Base-by-base conservation (phyloP, 2,113 vertebrate genomes). In the Theristicus caerulescens region DNA sequence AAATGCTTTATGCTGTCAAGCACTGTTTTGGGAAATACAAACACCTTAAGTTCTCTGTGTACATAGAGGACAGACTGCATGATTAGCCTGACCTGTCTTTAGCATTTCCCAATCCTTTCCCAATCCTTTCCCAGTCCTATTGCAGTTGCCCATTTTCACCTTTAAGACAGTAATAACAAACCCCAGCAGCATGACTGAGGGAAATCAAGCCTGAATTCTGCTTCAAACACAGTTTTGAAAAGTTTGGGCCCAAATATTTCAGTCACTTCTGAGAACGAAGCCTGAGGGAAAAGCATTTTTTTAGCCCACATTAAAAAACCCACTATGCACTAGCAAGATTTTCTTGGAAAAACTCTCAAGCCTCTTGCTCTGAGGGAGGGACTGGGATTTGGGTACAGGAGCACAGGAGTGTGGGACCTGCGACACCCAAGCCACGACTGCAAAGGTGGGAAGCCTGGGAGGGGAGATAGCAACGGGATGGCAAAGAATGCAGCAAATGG, bases 21-120 rank as follows among this genome's bases (percentile, higher is more conserved):
- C 54, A 70, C 58, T 86, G 89, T 93, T 97, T 94, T 54, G 74
- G 84, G 93, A 91, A 95, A 96, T 73, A 94, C 81, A 96, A 96
- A 96, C 31, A 6, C 87, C 54, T 61, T 70, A 73, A 90, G 58
- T 82, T 95, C 89, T 80, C 61, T 90, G 86, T 31, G 8, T 93
- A 59, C 36, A 70, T 59, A 87, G 38, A 83, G 36, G 58, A 89
- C 46, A 90, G 61, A 32, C 66, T 69, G 29, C 67, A 80, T 24
- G 42, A 87, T 85, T 62, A 91, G 46, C 66, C 57, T 89, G 86
- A 82, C 74, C 87, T 94, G 74, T 70, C 74, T 86, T 69, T 58
- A 94, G 78, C 77, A 36, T 62, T 85, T 82, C 44, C 78, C 54
- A 79, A 2, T 72, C 32, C 29, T 82, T 83, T 69, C 44, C 78